Conservation (phyloP, 1,140 invertebrate genomes). For the Macrocentrus cingulum region DNA sequence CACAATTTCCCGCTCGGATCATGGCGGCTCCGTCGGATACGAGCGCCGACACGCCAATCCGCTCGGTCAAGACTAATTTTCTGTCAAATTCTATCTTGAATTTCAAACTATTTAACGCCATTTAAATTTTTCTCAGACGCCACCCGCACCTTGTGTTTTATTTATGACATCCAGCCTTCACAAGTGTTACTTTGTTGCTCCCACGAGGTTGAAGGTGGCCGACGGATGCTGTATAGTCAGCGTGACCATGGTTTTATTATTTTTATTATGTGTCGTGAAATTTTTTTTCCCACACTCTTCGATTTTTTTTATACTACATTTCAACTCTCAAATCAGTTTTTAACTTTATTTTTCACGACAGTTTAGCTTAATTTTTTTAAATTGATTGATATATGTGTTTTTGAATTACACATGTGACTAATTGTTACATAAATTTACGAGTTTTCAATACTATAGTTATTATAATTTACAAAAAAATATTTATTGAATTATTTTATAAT, state of each 20-base stretch:
- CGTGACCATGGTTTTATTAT: neutral
- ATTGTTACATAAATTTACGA: too few relatives aligned
- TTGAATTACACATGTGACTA: too few relatives aligned
- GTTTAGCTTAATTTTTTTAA: too few relatives aligned
- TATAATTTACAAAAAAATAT: too few relatives aligned
- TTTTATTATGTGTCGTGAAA: neutral
- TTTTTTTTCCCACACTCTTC: too few relatives aligned
- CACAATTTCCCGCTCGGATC: slow-evolving; percentile 36
- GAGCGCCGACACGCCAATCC: neutral
- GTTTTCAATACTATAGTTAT: too few relatives aligned
- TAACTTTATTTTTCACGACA: too few relatives aligned
- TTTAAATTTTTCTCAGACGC: neutral
- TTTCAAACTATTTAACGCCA: neutral
- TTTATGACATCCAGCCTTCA: neutral
- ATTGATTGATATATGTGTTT: too few relatives aligned
- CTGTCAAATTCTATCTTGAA: neutral
- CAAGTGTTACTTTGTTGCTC: neutral
- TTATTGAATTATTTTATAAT: too few relatives aligned
- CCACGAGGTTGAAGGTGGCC: neutral
- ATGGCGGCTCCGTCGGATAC: slow-evolving; percentile 37
- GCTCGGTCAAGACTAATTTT: neutral
- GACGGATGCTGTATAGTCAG: slow-evolving; percentile 1
- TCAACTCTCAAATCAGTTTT: too few relatives aligned
- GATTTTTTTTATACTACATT: too few relatives aligned
- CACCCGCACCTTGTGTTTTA: neutral